These are phyloP conservation scores for Remorina albescens DNA, from an alignment of 2,797 vertebrate species.

Conservation along the genomic window DNA sequence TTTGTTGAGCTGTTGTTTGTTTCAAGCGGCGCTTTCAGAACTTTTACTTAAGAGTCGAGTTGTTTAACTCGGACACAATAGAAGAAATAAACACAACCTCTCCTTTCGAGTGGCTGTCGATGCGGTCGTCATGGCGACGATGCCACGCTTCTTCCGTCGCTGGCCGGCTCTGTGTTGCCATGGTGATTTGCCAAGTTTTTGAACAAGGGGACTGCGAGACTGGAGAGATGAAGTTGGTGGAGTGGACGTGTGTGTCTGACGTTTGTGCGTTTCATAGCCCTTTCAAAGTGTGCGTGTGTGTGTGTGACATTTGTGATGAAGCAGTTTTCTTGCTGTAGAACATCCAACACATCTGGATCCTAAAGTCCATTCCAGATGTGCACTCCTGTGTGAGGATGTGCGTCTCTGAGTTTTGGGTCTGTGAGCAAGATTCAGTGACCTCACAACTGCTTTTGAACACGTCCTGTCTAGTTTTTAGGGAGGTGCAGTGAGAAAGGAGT, in stretches of 20 bases:
- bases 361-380: not conserved
- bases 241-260: not conserved
- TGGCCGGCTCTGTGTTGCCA: conserved; percentile 34
- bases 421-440: no score
- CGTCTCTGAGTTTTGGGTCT: no score
- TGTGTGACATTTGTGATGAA: no score
- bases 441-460: no score
- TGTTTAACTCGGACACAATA: not conserved
- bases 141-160: not conserved
- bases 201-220: conserved; percentile 3
- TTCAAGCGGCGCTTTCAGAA: conserved; percentile 7
- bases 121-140: conserved; percentile 49
- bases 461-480: no score
- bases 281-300: not conserved
- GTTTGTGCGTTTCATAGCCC: not conserved
- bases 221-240: not conserved
- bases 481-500: no score
- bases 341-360: no score
- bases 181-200: conserved; percentile 32
- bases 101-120: not conserved
- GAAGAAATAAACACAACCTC: not conserved
- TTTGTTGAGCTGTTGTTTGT: conserved; percentile 9
- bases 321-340: no score
- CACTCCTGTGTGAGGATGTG: no score
- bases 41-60: not conserved